Base-by-base conservation (phyloP, 2,888 invertebrate species). In the Agriopis aurantiaria region DNA sequence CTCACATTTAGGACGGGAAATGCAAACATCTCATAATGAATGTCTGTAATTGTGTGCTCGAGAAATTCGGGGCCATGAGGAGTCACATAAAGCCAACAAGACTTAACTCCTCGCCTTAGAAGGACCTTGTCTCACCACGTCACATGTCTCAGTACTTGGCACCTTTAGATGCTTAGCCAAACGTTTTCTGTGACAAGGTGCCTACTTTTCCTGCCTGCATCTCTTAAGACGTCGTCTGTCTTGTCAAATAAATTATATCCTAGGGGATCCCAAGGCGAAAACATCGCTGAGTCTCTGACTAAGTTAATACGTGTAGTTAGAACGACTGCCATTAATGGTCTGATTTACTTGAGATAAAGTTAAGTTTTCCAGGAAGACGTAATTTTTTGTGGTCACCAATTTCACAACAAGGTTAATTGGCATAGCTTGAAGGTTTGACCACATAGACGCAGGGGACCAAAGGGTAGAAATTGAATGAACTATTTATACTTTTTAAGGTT, bases 11-110 rank as follows among this genome's bases (percentile, higher is more conserved):
- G 53, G 61, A 55, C 66, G 66, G 66, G 64, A 63, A 69, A 69
- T 63, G 59, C 72, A 69, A 72, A 65, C 66, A 72, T 64, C 66
- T 72, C 72, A 57, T 69, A 72, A 72, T 60, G 63, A 71, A 69
- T 72, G 69, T 63, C 72, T 48, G 66, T 69, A 66, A 72, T 72
- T 69, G 65, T 69, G 65, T 65, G 46, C 69, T 65, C 43, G 61
- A 65, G 65, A 68, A 64, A 68, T 49, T 64, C 49, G 55, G 53
- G 59, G 45, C 46, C 57, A 45, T 57, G 56, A 67, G 61, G 49
- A 62, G 51, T 57, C 62, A 45, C 52, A 57, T 62, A 49, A 49
- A 60, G 43, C 62, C 52, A 57, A 57, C 68, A 45, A 11, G 49
- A 45, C 41, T 49, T n/a, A 10, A 58, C n/a, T 48, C 1, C 9